Evolutionary conservation across 2,113 vertebrate genomes (phyloP), one percentile per base, ranked within the genome.

Genomic region (Hyperoodon ampullatus): DNA sequence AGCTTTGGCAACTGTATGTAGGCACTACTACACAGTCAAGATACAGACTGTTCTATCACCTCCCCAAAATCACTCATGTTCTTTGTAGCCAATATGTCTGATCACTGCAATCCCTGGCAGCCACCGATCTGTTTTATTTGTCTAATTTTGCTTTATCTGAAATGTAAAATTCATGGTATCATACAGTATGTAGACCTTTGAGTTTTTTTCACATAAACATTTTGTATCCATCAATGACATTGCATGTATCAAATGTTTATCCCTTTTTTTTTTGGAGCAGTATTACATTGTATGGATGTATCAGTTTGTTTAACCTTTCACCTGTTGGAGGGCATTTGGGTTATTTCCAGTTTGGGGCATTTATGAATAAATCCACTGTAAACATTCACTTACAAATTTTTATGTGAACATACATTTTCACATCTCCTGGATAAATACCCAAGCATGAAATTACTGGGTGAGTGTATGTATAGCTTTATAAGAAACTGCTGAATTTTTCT

Each of bases 381-480:
- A 84, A 50, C 8, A 68, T 61, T 85, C 5, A 33, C 33, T 21
- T 58, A 50, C 2, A 80, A 26, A 42, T 68, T 75, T 90, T 77
- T 92, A 4, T 60, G 33, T 82, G 33, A 92, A 81, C 33, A 44
- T 42, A 55, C 7, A 70, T 95, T 88, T 71, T 88, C 10, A 70
- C 26, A 42, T 92, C n/a, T 88, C 24, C 68, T 78, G 50, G 94
- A 50, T 88, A 93, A 87, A 71, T 94, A 87, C 6, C 47, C 58
- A 63, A 14, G 35, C 23, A 53, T 80, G 82, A 47, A 83, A 83
- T 78, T 65, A 39, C 44, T 44, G 39, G 53, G 23, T 82, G 5
- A 35, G 26, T n/a, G 33, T n/a, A 39, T 42, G 19, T 80, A 78
- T 4, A 72, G 28, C 26, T 93, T 94, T 94, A 90, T 78, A 88